Evolutionary conservation across 2,797 vertebrate species (phyloP), one percentile per base, ranked within the genome.

Genomic region (Paguma larvata): DNA sequence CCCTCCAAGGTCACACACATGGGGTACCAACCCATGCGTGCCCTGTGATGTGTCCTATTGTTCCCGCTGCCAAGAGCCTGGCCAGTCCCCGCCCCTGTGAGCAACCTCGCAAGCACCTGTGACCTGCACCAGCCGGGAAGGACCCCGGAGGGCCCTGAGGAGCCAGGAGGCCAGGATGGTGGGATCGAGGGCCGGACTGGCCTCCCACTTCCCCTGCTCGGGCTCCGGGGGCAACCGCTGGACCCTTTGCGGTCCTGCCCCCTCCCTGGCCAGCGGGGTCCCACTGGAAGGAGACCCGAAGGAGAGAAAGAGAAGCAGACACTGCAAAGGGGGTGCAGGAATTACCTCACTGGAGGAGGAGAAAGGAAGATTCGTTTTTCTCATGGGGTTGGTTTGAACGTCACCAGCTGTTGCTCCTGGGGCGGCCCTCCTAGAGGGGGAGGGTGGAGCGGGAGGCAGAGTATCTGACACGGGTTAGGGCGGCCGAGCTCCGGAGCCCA

Each of bases 11-110:
- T 27, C 48, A 27, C 65, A 16, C n/a, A 5, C 12, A 5, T 10
- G 38, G 62, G 51, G 16, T 2, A 3, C 4, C 41, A 18, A 3
- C 30, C 72, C 30, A 59, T 9, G 5, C 2, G 16, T 3, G 8
- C 38, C 6, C 15, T 21, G 32, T 8, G n/a, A 30, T 0, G 23
- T 0, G 32, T 34, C 44, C 14, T 68, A 0, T 5, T 11, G 2
- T 23, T 32, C 41, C 46, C 23, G 11, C 12, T 2, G 1, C 34
- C 18, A 41, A 1, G 0, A 18, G 23, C 19, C 30, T 6, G 25
- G 23, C 77, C 11, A 0, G 3, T 4, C 21, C 38, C 32, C 19
- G 19, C 25, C 30, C 46, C 53, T 11, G 2, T 9, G 6, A 30
- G 1, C 0, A 0, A 1, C 46, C 23, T 77, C 13, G 38, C 67